These are phyloP conservation scores for Cyphomyrus plagiostoma DNA, from an alignment of 2,113 vertebrate species.

Conservation along the genomic window DNA sequence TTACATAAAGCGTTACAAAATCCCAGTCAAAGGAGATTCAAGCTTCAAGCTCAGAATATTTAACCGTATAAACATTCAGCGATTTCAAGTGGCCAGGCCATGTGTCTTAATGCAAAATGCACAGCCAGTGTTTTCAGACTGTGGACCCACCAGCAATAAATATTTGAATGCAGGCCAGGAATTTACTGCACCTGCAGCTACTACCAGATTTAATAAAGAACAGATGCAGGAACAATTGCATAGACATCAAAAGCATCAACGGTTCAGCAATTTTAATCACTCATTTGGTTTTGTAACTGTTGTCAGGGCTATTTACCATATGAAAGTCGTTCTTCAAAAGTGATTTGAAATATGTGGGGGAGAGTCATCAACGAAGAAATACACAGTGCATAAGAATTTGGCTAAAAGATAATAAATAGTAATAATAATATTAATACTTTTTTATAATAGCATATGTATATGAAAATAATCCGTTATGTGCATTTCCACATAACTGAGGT, in stretches of 20 bases:
- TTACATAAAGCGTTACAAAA: not conserved
- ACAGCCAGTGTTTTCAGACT: conserved; percentile 35
- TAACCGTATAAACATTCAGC: conserved; percentile 36
- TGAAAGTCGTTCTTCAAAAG: not conserved
- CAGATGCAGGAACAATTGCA: conserved; percentile 54
- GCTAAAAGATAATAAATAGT: not conserved
- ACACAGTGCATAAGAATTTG: not conserved
- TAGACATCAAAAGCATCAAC: not conserved
- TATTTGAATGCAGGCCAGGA: conserved; percentile 50
- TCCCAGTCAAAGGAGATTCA: not conserved
- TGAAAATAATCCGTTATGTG: not conserved
- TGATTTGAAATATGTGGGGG: not conserved
- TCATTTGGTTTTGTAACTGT: conserved; percentile 20
- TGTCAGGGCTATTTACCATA: not conserved
- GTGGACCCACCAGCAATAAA: conserved; percentile 61
- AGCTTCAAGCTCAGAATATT: conserved; percentile 24
- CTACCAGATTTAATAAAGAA: conserved; percentile 51
- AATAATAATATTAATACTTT: not conserved
- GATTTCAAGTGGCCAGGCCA: conserved; percentile 26
- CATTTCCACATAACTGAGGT: not conserved
- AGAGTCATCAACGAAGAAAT: not conserved
- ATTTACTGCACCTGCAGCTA: conserved; percentile 67
- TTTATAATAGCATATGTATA: not conserved
- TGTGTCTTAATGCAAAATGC: conserved; percentile 51
- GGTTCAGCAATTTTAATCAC: not conserved